phyloP scores from a whole-genome alignment of 2,797 vertebrate species.

The Percopsis omiscomaycus region DNA sequence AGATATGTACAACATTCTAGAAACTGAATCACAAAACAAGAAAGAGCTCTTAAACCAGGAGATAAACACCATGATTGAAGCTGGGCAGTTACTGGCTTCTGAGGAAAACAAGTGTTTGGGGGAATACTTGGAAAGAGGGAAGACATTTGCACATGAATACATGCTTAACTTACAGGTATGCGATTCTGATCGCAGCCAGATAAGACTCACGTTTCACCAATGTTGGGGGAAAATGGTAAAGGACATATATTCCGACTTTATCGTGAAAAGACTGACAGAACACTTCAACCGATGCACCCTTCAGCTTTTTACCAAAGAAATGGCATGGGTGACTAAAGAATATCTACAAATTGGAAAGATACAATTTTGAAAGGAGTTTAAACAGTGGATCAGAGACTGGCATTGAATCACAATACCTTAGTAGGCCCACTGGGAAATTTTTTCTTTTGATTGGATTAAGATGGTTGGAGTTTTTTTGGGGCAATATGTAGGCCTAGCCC shows the following conservation, averaged over 20 bases:
- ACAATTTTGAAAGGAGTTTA: slow-evolving; percentile 18
- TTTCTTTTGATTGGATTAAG: too few relatives aligned
- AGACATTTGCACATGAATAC: slow-evolving; percentile 20
- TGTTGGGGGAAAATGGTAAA: slow-evolving; percentile 56
- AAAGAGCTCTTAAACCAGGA: slow-evolving; percentile 16
- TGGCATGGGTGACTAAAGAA: slow-evolving; percentile 8
- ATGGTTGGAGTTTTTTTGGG: too few relatives aligned
- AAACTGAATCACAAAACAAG: slow-evolving; percentile 33
- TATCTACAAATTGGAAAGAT: slow-evolving; percentile 59
- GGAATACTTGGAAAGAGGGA: slow-evolving; percentile 39
- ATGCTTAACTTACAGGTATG: slow-evolving; percentile 32
- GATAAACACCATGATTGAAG: slow-evolving; percentile 10
- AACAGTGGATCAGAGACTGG: too few relatives aligned
- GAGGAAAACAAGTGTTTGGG: slow-evolving; percentile 8
- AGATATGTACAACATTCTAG: slow-evolving; percentile 30
- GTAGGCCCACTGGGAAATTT: too few relatives aligned
- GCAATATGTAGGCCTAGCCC: too few relatives aligned
- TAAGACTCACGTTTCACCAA: slow-evolving; percentile 46
- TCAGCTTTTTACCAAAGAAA: slow-evolving; percentile 52
- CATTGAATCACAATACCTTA: not conserved
- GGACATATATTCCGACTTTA: slow-evolving; percentile 45
- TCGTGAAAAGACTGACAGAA: slow-evolving; percentile 57
- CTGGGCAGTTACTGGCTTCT: slow-evolving; percentile 32
- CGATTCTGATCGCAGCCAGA: slow-evolving; percentile 10
- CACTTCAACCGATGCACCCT: slow-evolving; percentile 54